These are phyloP conservation scores for Gymnopithys bicolor DNA, from an alignment of 2,797 vertebrate species.

Conservation along the genomic window DNA sequence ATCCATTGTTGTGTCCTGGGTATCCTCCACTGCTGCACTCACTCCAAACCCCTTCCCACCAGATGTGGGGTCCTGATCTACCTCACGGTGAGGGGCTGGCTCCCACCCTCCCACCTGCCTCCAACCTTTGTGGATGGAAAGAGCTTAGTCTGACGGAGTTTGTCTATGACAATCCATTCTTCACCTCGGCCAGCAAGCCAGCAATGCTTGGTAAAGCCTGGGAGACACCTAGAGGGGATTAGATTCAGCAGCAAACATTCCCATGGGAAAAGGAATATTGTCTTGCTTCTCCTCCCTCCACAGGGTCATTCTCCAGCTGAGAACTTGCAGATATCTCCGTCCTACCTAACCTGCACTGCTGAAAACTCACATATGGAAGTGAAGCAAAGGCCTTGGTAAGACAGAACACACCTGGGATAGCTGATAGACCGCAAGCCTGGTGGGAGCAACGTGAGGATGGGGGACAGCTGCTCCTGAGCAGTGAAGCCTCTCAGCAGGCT, in stretches of 20 bases:
- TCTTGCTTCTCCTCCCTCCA: not conserved
- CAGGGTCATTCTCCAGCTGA: not conserved
- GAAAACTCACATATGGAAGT: not conserved
- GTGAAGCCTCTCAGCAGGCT: accelerated
- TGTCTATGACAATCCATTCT: not conserved
- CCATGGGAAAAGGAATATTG: not conserved
- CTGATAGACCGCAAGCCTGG: not conserved
- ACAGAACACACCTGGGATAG: not conserved
- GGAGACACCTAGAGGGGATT: accelerated
- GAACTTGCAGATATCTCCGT: slow-evolving; percentile 35
- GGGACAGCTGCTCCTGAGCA: not conserved
- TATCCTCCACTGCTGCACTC: not conserved
- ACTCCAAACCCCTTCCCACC: not conserved
- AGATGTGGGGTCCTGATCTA: not conserved
- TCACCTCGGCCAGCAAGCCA: not conserved
- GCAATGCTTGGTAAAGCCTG: not conserved
- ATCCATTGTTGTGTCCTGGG: accelerated
- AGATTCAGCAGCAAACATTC: not conserved
- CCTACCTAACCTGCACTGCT: not conserved
- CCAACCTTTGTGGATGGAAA: not conserved
- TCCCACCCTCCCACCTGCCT: not conserved
- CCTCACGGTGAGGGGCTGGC: not conserved
- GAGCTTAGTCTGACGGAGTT: not conserved
- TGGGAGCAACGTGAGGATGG: accelerated
- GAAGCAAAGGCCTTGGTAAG: not conserved